A percentile compares a stretch with the other conserved stretches of the same genome.
Conservation (phyloP, 2,113 vertebrate species). For the Syngnathoides biaculeatus region DNA sequence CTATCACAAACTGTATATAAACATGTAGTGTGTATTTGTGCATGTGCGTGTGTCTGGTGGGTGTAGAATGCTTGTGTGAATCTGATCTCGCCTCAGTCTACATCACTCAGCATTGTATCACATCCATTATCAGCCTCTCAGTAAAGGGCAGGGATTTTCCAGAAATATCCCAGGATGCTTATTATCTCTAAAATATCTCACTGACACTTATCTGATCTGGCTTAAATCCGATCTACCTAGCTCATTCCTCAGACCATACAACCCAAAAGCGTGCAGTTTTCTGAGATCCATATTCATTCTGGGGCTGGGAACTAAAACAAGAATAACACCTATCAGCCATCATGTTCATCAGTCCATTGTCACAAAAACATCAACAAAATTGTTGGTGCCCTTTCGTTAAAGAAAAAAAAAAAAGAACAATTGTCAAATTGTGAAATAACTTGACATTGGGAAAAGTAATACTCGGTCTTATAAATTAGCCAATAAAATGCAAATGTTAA, state of each 20-base stretch:
- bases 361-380: neutral
- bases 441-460: neutral
- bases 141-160: constrained; percentile 60
- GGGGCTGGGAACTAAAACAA: constrained; percentile 19
- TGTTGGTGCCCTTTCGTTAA: neutral
- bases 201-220: constrained; percentile 68
- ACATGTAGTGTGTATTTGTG: constrained; percentile 21
- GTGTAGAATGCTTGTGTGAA: constrained; percentile 32
- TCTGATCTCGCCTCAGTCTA: constrained; percentile 42
- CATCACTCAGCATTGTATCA: constrained; percentile 56
- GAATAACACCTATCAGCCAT: neutral
- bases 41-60: constrained; percentile 32
- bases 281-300: constrained; percentile 14
- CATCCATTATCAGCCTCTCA: constrained; percentile 61
- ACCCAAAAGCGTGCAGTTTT: constrained; percentile 11
- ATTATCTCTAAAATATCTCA: constrained; percentile 67
- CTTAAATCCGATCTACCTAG: constrained; percentile 47
- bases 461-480: neutral
- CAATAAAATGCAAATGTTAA: no score
- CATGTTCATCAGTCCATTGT: neutral
- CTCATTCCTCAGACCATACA: constrained; percentile 47
- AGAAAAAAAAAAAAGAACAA: neutral
- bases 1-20: constrained; percentile 43
- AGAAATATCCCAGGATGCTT: constrained; percentile 59
- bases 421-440: neutral